Evolutionary conservation across 2,797 vertebrate genomes (phyloP).

Genomic region (Chlorospingus semifuscus): DNA sequence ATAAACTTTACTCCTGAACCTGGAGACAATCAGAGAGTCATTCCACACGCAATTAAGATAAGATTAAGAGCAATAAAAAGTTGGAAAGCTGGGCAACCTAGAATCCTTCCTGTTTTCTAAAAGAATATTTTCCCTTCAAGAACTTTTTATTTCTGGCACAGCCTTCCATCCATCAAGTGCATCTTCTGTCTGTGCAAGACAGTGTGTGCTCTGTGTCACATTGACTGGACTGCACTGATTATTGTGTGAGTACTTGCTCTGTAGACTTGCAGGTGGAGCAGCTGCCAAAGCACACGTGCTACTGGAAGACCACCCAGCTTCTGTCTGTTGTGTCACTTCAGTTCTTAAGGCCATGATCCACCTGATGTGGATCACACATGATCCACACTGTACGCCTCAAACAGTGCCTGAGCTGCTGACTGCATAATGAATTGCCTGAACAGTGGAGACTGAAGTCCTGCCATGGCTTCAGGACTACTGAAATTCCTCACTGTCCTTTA

Average conservation of each 20-base stretch:
- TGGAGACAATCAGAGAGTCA: neutral
- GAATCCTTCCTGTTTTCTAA: neutral
- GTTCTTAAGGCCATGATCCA: neutral
- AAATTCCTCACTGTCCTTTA: neutral
- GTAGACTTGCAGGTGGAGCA: neutral
- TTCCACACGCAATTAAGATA: neutral
- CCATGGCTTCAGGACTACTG: neutral
- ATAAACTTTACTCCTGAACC: neutral
- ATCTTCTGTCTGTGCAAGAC: neutral
- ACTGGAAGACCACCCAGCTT: neutral
- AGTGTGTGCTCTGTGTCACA: neutral
- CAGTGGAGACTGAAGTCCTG: neutral
- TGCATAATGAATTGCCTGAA: neutral
- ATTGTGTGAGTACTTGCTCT: neutral
- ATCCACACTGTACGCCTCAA: neutral
- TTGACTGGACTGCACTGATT: accelerated
- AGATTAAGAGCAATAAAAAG: neutral
- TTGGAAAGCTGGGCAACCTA: neutral
- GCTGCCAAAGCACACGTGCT: neutral
- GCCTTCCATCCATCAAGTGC: neutral
- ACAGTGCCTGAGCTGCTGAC: neutral
- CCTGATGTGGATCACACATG: neutral
- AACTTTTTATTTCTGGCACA: neutral
- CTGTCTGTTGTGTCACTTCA: neutral
- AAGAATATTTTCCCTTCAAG: neutral